Percentiles rank a stretch among this genome's conserved stretches.
Evolutionary conservation across 2,797 vertebrate species (phyloP).

Genomic region (Brachymystax lenok): DNA sequence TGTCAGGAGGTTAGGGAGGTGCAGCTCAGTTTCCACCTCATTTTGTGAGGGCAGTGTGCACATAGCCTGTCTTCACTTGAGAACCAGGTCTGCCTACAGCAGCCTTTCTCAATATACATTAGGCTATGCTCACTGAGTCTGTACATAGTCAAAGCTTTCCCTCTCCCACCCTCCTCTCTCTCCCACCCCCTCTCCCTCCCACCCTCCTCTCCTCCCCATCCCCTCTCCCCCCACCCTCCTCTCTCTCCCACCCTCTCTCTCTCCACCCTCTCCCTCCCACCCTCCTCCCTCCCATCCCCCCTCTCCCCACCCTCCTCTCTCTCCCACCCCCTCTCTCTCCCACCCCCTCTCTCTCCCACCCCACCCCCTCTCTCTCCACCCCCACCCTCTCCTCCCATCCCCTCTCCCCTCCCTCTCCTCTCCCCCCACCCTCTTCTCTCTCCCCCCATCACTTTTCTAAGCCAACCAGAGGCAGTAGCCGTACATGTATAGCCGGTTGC

Average conservation of each 20-base stretch:
- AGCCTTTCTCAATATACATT: too few relatives aligned
- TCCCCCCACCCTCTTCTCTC: constrained; percentile 3
- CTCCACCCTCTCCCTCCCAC: too few relatives aligned
- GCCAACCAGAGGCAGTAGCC: constrained; percentile 72
- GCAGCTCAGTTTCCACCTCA: too few relatives aligned
- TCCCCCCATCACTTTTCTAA: constrained; percentile 28
- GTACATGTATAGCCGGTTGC: constrained; percentile 73
- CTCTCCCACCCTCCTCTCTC: not conserved
- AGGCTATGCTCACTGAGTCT: too few relatives aligned
- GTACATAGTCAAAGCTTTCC: not conserved
- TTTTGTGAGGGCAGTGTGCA: too few relatives aligned
- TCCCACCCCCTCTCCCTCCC: not conserved
- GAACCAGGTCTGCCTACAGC: too few relatives aligned
- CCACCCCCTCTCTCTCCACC: too few relatives aligned
- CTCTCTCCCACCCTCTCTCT: constrained; percentile 1
- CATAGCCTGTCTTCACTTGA: too few relatives aligned
- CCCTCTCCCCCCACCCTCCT: not conserved
- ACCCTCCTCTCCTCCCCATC: not conserved
- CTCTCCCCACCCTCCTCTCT: not conserved
- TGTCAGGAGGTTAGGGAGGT: too few relatives aligned
- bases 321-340: not conserved
- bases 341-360: not conserved
- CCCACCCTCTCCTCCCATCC: too few relatives aligned
- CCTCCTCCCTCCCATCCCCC: too few relatives aligned
- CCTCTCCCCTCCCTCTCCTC: not conserved